phyloP scores from a whole-genome alignment of 2,888 invertebrate species.

The Toxonevra muliebris region DNA sequence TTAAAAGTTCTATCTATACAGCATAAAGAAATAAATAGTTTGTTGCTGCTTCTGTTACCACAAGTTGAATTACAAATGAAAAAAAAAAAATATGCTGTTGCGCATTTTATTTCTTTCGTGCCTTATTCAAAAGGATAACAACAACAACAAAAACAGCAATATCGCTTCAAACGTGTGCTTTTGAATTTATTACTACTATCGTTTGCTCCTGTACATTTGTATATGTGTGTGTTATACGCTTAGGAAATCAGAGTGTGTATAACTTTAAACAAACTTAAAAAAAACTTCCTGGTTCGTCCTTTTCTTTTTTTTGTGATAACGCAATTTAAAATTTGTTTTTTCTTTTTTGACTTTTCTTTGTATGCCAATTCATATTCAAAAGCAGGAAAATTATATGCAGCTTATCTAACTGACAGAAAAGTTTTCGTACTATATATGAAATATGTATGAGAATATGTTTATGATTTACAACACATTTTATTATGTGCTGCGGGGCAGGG shows the following conservation, averaged over 20 bases:
- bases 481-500: too few relatives aligned
- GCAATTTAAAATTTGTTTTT: too few relatives aligned
- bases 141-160: too few relatives aligned
- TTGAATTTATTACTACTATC: constrained; percentile 47
- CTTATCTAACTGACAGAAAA: constrained; percentile 12
- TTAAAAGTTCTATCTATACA: too few relatives aligned
- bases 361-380: background rate
- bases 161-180: constrained; percentile 40
- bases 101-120: background rate
- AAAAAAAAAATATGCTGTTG: background rate
- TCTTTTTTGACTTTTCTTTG: too few relatives aligned
- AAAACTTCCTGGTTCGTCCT: too few relatives aligned
- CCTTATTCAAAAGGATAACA: too few relatives aligned
- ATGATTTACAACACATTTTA: background rate
- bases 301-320: too few relatives aligned
- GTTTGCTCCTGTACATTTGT: background rate
- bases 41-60: background rate
- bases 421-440: too few relatives aligned
- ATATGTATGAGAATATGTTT: constrained; percentile 28
- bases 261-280: too few relatives aligned
- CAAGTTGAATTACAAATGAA: too few relatives aligned
- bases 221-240: background rate
- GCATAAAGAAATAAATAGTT: background rate
- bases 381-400: constrained; percentile 23
- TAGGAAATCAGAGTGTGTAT: too few relatives aligned